Evolutionary conservation across 1,140 invertebrate genomes (phyloP).

Genomic region (Eupeodes corollae): DNA sequence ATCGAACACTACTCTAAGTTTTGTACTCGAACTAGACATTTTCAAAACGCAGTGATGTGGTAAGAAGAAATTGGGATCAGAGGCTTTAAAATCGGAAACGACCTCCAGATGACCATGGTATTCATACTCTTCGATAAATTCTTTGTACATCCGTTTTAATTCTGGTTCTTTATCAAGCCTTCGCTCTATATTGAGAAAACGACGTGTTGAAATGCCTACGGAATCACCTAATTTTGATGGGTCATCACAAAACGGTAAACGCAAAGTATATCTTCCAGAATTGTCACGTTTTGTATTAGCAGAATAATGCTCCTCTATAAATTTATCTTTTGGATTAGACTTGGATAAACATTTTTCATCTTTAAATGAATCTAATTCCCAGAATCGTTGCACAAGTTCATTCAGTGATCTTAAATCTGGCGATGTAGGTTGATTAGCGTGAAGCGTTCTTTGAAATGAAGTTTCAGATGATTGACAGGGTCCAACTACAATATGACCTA

Average conservation of each 20-base stretch:
- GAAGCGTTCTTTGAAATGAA: no score
- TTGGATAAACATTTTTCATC: no score
- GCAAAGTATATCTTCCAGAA: background rate
- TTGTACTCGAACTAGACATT: slow-evolving; percentile 1
- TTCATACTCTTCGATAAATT: slow-evolving; percentile 34
- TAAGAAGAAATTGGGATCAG: background rate
- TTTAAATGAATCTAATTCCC: no score
- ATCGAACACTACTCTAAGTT: slow-evolving; percentile 26
- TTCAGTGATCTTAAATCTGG: no score
- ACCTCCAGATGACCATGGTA: slow-evolving; percentile 29
- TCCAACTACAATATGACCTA: no score
- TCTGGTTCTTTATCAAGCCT: slow-evolving; percentile 6
- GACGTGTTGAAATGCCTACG: background rate
- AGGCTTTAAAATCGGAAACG: background rate
- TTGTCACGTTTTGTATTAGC: background rate
- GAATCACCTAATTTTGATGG: background rate
- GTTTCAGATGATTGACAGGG: no score
- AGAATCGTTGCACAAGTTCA: no score
- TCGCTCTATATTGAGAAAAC: background rate
- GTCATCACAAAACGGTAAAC: background rate
- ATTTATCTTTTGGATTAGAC: no score
- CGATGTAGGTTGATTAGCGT: no score
- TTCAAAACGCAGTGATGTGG: background rate
- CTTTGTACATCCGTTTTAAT: slow-evolving; percentile 18
- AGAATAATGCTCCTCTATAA: background rate